Conservation (phyloP, 1,140 invertebrate genomes). For the Calephelis nemesis region DNA sequence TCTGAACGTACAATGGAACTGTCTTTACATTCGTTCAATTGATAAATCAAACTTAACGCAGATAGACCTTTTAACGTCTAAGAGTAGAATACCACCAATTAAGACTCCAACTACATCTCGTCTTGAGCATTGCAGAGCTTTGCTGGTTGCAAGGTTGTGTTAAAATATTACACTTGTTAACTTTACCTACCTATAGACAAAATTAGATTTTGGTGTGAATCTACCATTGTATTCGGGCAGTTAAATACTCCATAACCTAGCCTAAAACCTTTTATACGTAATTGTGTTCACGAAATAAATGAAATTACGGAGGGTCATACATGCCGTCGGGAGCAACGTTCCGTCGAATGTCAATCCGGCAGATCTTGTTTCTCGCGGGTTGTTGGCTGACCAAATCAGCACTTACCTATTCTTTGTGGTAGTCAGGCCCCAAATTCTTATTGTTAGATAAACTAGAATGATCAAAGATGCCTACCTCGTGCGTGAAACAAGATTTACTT, state of each 20-base stretch:
- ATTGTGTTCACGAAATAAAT: constrained; percentile 17
- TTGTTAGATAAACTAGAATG: too few relatives aligned
- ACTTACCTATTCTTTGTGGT: too few relatives aligned
- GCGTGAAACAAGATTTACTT: constrained; percentile 15
- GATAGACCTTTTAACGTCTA: neutral
- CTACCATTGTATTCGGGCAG: too few relatives aligned
- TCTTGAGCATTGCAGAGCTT: neutral
- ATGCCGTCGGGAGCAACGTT: constrained; percentile 28
- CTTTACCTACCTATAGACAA: too few relatives aligned
- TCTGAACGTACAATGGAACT: neutral
- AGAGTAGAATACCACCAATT: constrained; percentile 3
- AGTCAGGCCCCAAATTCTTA: too few relatives aligned
- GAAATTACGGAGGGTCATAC: constrained; percentile 12
- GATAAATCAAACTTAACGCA: neutral
- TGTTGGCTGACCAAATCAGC: too few relatives aligned
- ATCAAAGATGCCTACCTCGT: constrained; percentile 19
- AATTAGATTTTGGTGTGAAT: too few relatives aligned
- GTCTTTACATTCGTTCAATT: constrained; percentile 1
- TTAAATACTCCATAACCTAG: neutral
- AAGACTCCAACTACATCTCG: neutral
- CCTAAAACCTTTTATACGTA: neutral
- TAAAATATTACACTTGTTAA: neutral
- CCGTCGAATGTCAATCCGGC: constrained; percentile 31
- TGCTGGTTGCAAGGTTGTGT: neutral
- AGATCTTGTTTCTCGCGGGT: too few relatives aligned